Evolutionary conservation across 1,140 invertebrate species (phyloP), one percentile per base, ranked within the genome.

Genomic region (Scaptomyza montana): DNA sequence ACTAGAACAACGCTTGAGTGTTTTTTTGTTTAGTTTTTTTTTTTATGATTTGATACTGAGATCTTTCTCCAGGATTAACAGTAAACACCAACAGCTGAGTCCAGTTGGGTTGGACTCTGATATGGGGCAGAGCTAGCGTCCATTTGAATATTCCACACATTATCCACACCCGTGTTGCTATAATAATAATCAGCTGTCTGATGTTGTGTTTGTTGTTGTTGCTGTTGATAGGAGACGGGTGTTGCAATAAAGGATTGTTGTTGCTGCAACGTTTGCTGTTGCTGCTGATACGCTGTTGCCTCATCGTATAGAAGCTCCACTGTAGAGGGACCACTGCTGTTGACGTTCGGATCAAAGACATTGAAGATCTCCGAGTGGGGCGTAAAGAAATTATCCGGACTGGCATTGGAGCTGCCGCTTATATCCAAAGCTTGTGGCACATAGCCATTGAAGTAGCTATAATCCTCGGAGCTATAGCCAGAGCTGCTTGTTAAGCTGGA

Each of bases 1-100:
- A 90, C 86, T 90, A 90, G 86, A 90, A 90, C 86, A 90, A 90
- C 86, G 81, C 81, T 75, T 80, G 75, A 85, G 79, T 89, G 50
- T 71, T 16, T 16, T 16, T n/a, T n/a, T n/a, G n/a, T n/a, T n/a
- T n/a, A n/a, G n/a, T n/a, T 71, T 16, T 16, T 16, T 16, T 16
- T 16, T 1, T 19, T 62, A 12, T 33, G 2, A n/a, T 43, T 43
- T 3, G 39, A 43, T 43, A n/a, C 12, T 43, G 59, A 59, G 73
- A 64, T 66, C 59, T 46, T 21, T 12, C 2, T 36, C 8, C 8
- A 28, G 55, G 10, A 19, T 60, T 89, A 89, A 56, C 82, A 89
- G 45, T 64, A 89, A 13, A 76, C 74, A 12, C 66, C 65, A 41
- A 71, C 46, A 25, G 54, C 9, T 33, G 54, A 21, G 13, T 56